Conservation (phyloP, 2,113 vertebrate species). For the Candoia aspera region DNA sequence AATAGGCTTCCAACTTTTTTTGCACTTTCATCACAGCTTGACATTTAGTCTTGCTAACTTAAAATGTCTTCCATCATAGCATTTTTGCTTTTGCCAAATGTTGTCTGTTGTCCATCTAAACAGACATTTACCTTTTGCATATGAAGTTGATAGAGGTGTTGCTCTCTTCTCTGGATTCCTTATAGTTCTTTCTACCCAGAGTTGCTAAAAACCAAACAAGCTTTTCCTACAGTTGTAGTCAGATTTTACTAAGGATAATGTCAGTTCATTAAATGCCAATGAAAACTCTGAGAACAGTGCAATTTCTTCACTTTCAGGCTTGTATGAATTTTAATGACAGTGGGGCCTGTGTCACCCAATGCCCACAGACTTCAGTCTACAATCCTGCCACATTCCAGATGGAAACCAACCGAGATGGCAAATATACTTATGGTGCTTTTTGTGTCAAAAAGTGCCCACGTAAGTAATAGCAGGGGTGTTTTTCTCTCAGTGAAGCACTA, state of each 20-base stretch:
- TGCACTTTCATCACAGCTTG: neutral
- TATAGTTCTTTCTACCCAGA: neutral
- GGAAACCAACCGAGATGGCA: constrained; percentile 93
- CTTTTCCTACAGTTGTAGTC: neutral
- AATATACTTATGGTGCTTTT: constrained; percentile 97
- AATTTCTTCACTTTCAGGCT: constrained; percentile 75
- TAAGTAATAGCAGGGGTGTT: constrained; percentile 69
- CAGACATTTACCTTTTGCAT: neutral
- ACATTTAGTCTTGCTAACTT: neutral
- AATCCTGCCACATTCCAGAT: constrained; percentile 95
- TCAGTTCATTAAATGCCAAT: neutral
- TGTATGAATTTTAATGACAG: constrained; percentile 99
- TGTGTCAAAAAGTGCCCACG: constrained; percentile 98
- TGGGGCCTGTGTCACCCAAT: constrained; percentile 94
- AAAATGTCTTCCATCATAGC: neutral
- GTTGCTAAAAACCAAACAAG: neutral
- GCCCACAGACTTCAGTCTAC: constrained; percentile 96
- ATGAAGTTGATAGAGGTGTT: neutral
- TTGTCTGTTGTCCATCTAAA: neutral
- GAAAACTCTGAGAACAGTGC: neutral
- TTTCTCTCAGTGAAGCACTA: accelerated
- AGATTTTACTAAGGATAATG: neutral
- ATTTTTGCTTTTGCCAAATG: accelerated
- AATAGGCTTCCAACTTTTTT: neutral
- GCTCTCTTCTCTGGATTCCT: neutral